These are phyloP conservation scores for Vandiemenella viatica DNA, from an alignment of 2,888 invertebrate species.

Conservation along the genomic window DNA sequence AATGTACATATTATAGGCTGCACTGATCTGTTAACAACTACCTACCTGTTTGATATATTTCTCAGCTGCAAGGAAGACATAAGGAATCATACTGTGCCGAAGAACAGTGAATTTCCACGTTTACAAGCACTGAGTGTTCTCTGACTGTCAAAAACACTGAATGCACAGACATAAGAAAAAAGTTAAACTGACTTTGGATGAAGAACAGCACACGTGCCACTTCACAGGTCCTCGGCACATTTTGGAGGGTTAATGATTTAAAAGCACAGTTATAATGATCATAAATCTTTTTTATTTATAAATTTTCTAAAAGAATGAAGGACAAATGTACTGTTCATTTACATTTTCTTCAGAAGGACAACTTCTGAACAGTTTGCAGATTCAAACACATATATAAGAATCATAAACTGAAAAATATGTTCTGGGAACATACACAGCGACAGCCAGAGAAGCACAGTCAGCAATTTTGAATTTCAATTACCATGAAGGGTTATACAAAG, in stretches of 20 bases:
- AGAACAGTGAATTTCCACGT: conserved; percentile 53
- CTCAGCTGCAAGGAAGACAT: background rate
- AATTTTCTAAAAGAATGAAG: conserved; percentile 12
- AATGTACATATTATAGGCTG: too few species aligned
- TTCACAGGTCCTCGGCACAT: conserved; percentile 35
- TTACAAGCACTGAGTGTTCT: conserved; percentile 9
- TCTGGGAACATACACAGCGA: conserved; percentile 7
- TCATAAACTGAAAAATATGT: too few species aligned
- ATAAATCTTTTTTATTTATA: conserved; percentile 9
- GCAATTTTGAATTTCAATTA: background rate
- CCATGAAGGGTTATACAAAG: background rate
- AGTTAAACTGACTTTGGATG: conserved; percentile 7
- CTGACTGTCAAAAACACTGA: conserved; percentile 14
- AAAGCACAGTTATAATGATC: conserved; percentile 25
- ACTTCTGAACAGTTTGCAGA: too few species aligned
- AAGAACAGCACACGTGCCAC: conserved; percentile 19
- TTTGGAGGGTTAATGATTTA: conserved; percentile 31
- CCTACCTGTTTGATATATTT: background rate
- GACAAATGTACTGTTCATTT: conserved; percentile 17
- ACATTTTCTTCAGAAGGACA: too few species aligned
- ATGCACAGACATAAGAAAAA: conserved; percentile 1
- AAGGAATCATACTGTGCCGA: conserved; percentile 44
- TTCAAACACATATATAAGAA: too few species aligned
- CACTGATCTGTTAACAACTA: too few species aligned
- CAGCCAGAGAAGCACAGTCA: conserved; percentile 10